Evolutionary conservation across 2,113 vertebrate genomes (phyloP).

Genomic region (rabbit (Oryctolagus cuniculus)): mOryCun1.1 NC_091441.1:17640001-17640500

Average conservation of each 20-base stretch:
- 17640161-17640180: too few relatives aligned
- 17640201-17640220: neutral
- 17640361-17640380: neutral
- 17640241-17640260: neutral
- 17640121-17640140: too few relatives aligned
- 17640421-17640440: neutral
- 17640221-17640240: neutral
- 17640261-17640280: neutral
- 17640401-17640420: neutral
- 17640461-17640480: neutral
- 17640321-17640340: neutral
- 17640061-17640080: too few relatives aligned
- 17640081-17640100: too few relatives aligned
- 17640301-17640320: neutral
- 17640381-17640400: neutral
- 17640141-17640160: too few relatives aligned
- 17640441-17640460: neutral
- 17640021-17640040: too few relatives aligned
- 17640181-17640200: too few relatives aligned
- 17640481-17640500: neutral
- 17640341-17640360: accelerated
- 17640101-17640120: too few relatives aligned
- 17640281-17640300: neutral
- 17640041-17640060: too few relatives aligned
- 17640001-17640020: too few relatives aligned